Evolutionary conservation across 2,888 invertebrate species (phyloP).

Genomic region (Hemicrepidius hirtus): DNA sequence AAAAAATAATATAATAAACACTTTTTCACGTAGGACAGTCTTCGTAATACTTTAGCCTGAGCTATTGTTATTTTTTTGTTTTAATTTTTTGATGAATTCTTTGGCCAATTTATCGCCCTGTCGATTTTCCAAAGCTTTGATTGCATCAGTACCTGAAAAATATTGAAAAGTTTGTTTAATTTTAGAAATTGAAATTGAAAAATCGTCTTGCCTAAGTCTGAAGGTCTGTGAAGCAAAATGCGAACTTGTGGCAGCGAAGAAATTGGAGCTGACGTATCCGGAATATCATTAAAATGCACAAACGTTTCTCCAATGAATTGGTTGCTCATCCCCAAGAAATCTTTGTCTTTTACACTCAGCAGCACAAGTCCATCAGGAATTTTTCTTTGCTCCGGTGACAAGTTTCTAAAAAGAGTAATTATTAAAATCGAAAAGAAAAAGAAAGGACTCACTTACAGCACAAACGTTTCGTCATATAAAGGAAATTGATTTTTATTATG

Average conservation of each 20-base stretch:
- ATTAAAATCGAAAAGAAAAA: no score
- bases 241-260: constrained; percentile 82
- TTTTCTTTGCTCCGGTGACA: constrained; percentile 83
- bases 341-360: constrained; percentile 97
- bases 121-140: constrained; percentile 86
- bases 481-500: constrained; percentile 96
- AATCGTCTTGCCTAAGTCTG: constrained; percentile 79
- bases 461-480: constrained; percentile 94
- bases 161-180: no score
- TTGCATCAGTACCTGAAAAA: constrained; percentile 79
- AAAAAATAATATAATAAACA: not conserved
- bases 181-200: no score
- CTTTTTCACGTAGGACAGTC: not conserved
- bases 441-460: constrained; percentile 82
- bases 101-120: constrained; percentile 92
- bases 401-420: constrained; percentile 75
- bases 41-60: constrained; percentile 23
- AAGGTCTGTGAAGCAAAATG: constrained; percentile 82
- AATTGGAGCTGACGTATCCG: constrained; percentile 77
- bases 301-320: constrained; percentile 97
- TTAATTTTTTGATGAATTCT: constrained; percentile 85
- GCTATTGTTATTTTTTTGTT: constrained; percentile 35
- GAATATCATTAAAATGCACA: constrained; percentile 85
- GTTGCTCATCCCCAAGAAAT: constrained; percentile 92
- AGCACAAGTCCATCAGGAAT: constrained; percentile 83